Percentiles rank a stretch among this genome's conserved stretches.
Evolutionary conservation across 2,797 vertebrate species (phyloP).

Genomic region (Orestias chungarensis): DNA sequence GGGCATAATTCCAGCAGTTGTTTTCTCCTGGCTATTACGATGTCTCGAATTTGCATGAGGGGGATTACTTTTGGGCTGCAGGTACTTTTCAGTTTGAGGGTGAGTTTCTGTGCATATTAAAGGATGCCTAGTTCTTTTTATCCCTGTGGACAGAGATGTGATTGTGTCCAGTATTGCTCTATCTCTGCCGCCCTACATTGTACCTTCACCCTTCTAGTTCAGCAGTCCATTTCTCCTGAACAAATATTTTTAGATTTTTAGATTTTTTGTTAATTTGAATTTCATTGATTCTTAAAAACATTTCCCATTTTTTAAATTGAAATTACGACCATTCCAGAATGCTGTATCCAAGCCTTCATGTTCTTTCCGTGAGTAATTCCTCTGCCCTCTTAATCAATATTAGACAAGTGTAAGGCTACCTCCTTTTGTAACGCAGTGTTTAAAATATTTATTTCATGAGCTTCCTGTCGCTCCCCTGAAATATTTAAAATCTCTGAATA

Average conservation of each 20-base stretch:
- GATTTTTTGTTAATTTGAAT: not conserved
- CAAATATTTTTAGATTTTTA: not conserved
- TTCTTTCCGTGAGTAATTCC: conserved; percentile 38
- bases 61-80: conserved; percentile 51
- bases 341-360: not conserved
- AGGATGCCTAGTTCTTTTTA: conserved; percentile 31
- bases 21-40: conserved; percentile 46
- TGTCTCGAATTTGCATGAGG: conserved; percentile 30
- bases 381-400: conserved; percentile 58
- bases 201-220: conserved; percentile 17
- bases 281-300: not conserved
- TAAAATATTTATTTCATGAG: conserved; percentile 75
- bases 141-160: conserved; percentile 22
- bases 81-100: conserved; percentile 31
- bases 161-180: conserved; percentile 39
- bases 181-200: conserved; percentile 33
- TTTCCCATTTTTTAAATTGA: conserved; percentile 10
- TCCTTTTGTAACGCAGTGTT: conserved; percentile 48
- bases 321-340: conserved; percentile 6
- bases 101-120: conserved; percentile 38
- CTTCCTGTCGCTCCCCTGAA: conserved; percentile 73
- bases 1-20: conserved; percentile 61
- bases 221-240: conserved; percentile 10
- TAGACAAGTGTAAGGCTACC: conserved; percentile 63
- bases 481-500: conserved; percentile 82